Evolutionary conservation across 2,113 vertebrate genomes (phyloP).

Genomic region (Dasypus novemcinctus): DNA sequence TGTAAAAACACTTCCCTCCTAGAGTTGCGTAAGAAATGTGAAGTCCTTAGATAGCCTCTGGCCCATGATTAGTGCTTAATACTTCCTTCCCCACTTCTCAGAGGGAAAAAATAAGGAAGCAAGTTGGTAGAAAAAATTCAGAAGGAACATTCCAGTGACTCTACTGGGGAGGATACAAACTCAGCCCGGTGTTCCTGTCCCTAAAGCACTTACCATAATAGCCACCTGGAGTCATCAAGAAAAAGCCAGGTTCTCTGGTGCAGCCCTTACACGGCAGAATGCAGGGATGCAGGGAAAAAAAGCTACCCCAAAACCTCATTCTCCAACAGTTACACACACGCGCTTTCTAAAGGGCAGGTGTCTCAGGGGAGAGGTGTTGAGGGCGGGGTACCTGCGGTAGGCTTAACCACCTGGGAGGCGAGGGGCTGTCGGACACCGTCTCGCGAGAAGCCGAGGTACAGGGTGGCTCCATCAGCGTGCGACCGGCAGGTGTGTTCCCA

Average conservation of each 20-base stretch:
- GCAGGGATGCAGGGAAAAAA: neutral
- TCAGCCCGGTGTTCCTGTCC: neutral
- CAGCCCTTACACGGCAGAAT: neutral
- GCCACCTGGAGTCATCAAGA: neutral
- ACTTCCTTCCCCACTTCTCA: neutral
- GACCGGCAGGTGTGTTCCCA: neutral
- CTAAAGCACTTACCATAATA: neutral
- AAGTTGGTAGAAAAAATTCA: neutral
- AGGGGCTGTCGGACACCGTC: neutral
- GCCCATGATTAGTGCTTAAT: neutral
- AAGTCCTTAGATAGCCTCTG: neutral
- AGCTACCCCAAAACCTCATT: neutral
- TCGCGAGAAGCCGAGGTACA: neutral
- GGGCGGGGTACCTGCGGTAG: no score
- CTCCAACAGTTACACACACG: neutral
- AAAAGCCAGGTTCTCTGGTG: neutral
- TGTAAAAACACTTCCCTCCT: neutral
- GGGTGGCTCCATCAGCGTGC: neutral
- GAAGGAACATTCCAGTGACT: neutral
- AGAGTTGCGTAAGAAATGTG: neutral
- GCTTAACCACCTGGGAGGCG: neutral
- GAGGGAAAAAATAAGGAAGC: neutral
- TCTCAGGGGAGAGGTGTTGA: neutral
- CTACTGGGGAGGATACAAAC: neutral
- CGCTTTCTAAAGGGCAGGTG: neutral